phyloP scores from a whole-genome alignment of 2,113 vertebrate genomes.

The Phalacrocorax carbo region DNA sequence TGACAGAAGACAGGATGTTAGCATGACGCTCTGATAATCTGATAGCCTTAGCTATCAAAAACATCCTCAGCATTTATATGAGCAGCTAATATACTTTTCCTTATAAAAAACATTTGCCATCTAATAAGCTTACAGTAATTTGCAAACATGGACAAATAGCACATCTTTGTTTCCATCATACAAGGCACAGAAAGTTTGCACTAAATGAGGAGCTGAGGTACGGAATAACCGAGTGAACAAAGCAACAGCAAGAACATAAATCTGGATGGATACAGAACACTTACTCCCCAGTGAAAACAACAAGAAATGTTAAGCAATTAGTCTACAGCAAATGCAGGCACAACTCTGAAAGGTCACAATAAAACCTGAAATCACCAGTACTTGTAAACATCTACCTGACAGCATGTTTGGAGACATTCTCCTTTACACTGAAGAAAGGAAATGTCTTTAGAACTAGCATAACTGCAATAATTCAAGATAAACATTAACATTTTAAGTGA shows the following conservation, averaged over 20 bases:
- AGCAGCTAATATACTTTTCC: not conserved
- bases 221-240: not conserved
- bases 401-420: not conserved
- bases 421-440: not conserved
- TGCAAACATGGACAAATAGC: not conserved
- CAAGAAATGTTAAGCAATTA: not conserved
- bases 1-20: not conserved
- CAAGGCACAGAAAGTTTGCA: not conserved
- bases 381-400: not conserved
- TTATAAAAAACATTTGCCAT: not conserved
- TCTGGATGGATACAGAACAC: not conserved
- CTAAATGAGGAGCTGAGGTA: not conserved
- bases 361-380: slow-evolving; percentile 20
- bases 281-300: not conserved
- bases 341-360: not conserved
- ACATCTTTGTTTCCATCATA: not conserved
- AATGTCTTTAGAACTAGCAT: not conserved
- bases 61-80: not conserved
- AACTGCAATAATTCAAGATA: not conserved
- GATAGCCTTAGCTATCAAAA: not conserved
- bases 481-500: not conserved
- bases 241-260: not conserved
- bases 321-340: not conserved
- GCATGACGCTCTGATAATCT: not conserved
- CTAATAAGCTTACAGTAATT: not conserved